Base-by-base conservation (phyloP, 2,797 vertebrate species). In the Capromys pilorides region DNA sequence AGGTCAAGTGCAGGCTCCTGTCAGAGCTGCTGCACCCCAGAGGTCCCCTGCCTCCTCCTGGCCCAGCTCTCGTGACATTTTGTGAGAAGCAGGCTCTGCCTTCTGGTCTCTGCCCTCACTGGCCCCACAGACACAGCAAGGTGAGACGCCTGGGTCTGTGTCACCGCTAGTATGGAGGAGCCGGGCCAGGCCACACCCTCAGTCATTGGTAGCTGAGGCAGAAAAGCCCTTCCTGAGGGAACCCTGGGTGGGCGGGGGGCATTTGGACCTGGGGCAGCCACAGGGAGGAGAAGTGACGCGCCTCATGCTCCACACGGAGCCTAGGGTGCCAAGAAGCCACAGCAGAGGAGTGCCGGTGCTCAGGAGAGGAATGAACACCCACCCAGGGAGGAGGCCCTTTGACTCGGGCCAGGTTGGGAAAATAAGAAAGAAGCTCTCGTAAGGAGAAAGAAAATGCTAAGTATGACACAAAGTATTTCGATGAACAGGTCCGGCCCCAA, bases 401-500 rank as follows among this genome's bases (percentile, higher is more conserved):
- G n/a, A n/a, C n/a, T n/a, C n/a, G n/a, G n/a, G n/a, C n/a, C n/a
- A n/a, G n/a, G n/a, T n/a, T n/a, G n/a, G n/a, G n/a, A n/a, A n/a
- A n/a, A n/a, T n/a, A n/a, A n/a, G n/a, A n/a, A n/a, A n/a, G n/a
- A n/a, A n/a, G n/a, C n/a, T n/a, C n/a, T n/a, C n/a, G n/a, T n/a
- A n/a, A n/a, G n/a, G n/a, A n/a, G n/a, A n/a, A n/a, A n/a, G n/a
- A n/a, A n/a, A n/a, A n/a, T n/a, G n/a, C n/a, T n/a, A n/a, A n/a
- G n/a, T n/a, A n/a, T n/a, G n/a, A n/a, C n/a, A n/a, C n/a, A n/a
- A 82, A 88, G 82, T 87, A 81, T 89, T 87, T 22, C 73, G 81
- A 49, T 92, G 91, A 96, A 94, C 96, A 90, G 91, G 97, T 91
- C 6, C 81, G 71, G 80, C 39, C 49, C 93, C 86, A 59, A 89